phyloP scores from a whole-genome alignment of 2,888 invertebrate genomes.

The Tiliacea citrago region DNA sequence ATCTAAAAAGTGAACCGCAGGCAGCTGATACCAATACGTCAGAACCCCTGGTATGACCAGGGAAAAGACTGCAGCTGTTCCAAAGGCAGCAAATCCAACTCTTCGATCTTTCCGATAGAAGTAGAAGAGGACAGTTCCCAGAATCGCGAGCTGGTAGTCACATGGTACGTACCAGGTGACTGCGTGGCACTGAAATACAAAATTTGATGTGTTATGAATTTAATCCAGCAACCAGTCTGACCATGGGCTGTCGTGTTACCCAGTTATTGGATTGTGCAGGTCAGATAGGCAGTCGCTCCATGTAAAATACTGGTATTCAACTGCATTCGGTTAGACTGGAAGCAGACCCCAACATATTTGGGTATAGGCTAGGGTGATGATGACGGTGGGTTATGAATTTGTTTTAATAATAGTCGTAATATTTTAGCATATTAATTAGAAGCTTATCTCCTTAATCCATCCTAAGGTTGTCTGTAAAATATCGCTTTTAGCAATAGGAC shows the following conservation, averaged over 20 bases:
- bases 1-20: conserved; percentile 45
- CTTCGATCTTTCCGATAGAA: conserved; percentile 49
- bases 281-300: no score
- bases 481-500: no score
- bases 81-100: conserved; percentile 25
- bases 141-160: conserved; percentile 63
- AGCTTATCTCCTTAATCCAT: no score
- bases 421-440: no score
- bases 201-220: not conserved
- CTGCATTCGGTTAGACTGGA: no score
- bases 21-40: conserved; percentile 59
- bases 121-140: conserved; percentile 59
- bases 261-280: no score
- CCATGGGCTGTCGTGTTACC: not conserved
- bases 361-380: no score
- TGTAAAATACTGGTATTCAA: no score
- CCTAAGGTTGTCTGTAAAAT: no score
- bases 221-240: not conserved
- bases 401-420: no score
- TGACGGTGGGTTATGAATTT: no score
- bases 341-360: no score
- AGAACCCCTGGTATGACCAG: conserved; percentile 59
- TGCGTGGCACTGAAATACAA: conserved; percentile 55
- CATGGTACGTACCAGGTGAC: conserved; percentile 63
- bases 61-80: conserved; percentile 36